These are phyloP conservation scores for Gambelia wislizenii DNA, from an alignment of 2,797 vertebrate genomes.

Conservation along the genomic window DNA sequence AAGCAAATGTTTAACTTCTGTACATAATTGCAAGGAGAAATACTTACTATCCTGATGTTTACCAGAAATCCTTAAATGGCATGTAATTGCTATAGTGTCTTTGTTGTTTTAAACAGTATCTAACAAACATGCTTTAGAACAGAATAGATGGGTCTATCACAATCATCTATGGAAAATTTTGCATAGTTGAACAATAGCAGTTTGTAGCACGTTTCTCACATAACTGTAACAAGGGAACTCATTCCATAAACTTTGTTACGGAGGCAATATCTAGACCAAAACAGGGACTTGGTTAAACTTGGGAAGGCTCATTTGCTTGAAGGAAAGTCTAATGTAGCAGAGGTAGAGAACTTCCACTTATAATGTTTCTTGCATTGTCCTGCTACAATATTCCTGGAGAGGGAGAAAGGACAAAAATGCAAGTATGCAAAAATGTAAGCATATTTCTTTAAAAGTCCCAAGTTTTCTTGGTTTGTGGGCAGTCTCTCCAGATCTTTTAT, in stretches of 20 bases:
- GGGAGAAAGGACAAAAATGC: neutral
- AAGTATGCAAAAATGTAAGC: neutral
- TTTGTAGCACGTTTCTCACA: neutral
- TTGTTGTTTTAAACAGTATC: neutral
- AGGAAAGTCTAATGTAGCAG: neutral
- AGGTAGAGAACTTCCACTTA: neutral
- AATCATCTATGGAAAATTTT: neutral
- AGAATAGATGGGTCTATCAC: neutral
- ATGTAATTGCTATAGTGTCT: constrained; percentile 3
- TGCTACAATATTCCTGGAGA: neutral
- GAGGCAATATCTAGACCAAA: neutral
- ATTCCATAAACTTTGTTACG: neutral
- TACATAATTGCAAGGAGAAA: neutral
- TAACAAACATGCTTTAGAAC: constrained; percentile 11
- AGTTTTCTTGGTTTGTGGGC: neutral
- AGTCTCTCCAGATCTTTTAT: neutral
- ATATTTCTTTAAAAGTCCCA: neutral
- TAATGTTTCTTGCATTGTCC: neutral
- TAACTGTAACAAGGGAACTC: neutral
- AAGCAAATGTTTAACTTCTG: neutral
- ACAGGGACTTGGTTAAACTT: neutral
- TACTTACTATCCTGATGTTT: neutral
- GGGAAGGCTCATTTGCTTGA: neutral
- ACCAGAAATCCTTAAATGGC: neutral
- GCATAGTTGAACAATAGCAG: neutral